Evolutionary conservation across 2,113 vertebrate species (phyloP).

Genomic region (Murina feae): DNA sequence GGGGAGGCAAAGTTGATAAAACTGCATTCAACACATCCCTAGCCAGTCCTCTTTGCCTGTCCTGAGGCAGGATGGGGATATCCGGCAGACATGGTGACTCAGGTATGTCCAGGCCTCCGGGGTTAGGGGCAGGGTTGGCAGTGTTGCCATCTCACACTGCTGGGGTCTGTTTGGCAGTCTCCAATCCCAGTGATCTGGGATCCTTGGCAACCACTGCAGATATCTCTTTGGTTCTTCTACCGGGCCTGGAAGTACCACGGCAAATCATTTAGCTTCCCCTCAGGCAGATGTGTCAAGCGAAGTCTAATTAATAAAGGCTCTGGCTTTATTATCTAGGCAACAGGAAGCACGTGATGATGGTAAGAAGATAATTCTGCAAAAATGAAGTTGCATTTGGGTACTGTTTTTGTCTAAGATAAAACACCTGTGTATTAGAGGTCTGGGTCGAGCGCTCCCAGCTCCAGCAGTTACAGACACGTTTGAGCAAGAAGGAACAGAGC

Average conservation of each 20-base stretch:
- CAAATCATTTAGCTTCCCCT: neutral
- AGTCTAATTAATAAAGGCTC: neutral
- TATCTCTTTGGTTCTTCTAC: neutral
- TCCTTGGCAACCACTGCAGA: neutral
- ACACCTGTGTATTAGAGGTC: neutral
- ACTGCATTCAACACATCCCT: neutral
- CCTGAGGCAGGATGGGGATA: neutral
- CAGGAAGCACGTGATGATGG: neutral
- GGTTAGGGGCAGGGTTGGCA: neutral
- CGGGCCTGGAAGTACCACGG: neutral
- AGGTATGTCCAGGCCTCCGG: neutral
- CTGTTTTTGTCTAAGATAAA: constrained; percentile 31
- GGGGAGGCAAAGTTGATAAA: neutral
- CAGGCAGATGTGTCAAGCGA: neutral
- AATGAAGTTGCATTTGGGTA: neutral
- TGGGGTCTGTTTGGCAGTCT: neutral
- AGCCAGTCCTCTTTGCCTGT: neutral
- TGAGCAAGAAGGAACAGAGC: neutral
- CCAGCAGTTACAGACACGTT: neutral
- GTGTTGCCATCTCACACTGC: neutral
- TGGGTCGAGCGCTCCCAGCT: neutral
- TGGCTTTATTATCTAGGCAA: neutral
- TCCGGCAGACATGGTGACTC: neutral
- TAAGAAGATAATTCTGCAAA: neutral
- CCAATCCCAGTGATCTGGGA: neutral